A percentile compares a stretch with the other conserved stretches of the same genome.
phyloP scores from a whole-genome alignment of 1,140 invertebrate species.

The Coenobita brevimanus region DNA sequence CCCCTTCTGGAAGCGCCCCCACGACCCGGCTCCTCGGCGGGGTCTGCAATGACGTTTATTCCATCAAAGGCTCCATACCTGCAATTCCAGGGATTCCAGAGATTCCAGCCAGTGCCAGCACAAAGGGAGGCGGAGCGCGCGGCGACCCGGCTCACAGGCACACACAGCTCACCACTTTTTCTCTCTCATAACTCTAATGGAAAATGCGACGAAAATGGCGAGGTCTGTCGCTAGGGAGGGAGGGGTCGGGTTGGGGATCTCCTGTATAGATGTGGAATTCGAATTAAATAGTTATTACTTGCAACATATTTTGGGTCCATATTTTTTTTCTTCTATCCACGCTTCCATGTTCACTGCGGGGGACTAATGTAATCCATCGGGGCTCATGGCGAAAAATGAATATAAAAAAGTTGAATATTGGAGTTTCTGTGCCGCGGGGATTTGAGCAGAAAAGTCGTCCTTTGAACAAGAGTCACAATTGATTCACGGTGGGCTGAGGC shows the following conservation, averaged over 20 bases:
- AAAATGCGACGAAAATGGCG: conserved; percentile 59
- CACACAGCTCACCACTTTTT: conserved; percentile 52
- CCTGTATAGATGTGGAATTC: conserved; percentile 50
- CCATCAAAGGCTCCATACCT: conserved; percentile 66
- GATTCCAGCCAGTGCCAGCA: conserved; percentile 63
- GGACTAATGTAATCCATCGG: too few species aligned
- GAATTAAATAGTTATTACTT: conserved; percentile 61
- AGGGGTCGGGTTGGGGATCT: background rate
- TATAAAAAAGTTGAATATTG: too few species aligned
- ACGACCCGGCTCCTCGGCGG: conserved; percentile 23
- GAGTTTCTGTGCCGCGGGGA: too few species aligned
- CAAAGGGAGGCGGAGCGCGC: conserved; percentile 51
- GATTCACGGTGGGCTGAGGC: too few species aligned
- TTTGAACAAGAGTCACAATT: too few species aligned
- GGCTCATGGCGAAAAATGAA: too few species aligned
- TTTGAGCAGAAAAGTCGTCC: too few species aligned
- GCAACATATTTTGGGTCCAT: conserved; percentile 12
- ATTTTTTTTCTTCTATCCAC: background rate
- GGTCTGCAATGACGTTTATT: conserved; percentile 65
- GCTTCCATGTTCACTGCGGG: too few species aligned
- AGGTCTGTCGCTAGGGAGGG: conserved; percentile 51
- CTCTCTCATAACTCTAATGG: conserved; percentile 62
- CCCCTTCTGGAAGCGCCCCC: background rate
- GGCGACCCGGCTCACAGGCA: conserved; percentile 47
- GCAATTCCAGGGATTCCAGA: conserved; percentile 61